Evolutionary conservation across 2,113 vertebrate species (phyloP).

Genomic region (Nannobrachium achirus): DNA sequence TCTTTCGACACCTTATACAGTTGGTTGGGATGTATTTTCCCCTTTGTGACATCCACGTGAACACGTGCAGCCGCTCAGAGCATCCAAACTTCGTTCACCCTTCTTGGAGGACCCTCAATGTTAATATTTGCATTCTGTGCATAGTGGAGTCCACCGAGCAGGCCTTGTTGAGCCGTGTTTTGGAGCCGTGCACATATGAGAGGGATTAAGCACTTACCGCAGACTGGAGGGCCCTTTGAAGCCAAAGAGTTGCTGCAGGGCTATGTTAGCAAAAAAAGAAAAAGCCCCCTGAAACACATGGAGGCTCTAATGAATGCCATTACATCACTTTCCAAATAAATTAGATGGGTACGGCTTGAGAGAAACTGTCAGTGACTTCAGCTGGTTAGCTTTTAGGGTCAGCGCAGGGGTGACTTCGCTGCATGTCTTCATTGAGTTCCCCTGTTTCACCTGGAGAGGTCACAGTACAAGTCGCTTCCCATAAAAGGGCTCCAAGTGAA

Average conservation of each 20-base stretch:
- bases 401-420: neutral
- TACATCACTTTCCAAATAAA: slow-evolving; percentile 69
- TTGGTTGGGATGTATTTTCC: slow-evolving; percentile 10
- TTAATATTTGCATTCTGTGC: slow-evolving; percentile 75
- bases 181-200: slow-evolving; percentile 66
- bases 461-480: neutral
- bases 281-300: slow-evolving; percentile 51
- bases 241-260: slow-evolving; percentile 45
- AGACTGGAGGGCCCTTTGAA: slow-evolving; percentile 66
- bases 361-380: slow-evolving; percentile 18
- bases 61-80: slow-evolving; percentile 28
- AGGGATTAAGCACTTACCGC: slow-evolving; percentile 63
- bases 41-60: slow-evolving; percentile 17
- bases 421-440: slow-evolving; percentile 15
- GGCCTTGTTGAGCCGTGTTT: slow-evolving; percentile 41
- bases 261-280: slow-evolving; percentile 21
- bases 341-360: slow-evolving; percentile 38
- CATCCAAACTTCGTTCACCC: slow-evolving; percentile 31
- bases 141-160: slow-evolving; percentile 51
- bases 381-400: slow-evolving; percentile 31
- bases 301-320: slow-evolving; percentile 64
- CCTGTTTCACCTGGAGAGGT: slow-evolving; percentile 7
- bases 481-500: slow-evolving; percentile 36
- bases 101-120: slow-evolving; percentile 59
- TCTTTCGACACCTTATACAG: slow-evolving; percentile 1